Base-by-base conservation (phyloP, 2,797 vertebrate species). In the Pangasius larnaudii region DNA sequence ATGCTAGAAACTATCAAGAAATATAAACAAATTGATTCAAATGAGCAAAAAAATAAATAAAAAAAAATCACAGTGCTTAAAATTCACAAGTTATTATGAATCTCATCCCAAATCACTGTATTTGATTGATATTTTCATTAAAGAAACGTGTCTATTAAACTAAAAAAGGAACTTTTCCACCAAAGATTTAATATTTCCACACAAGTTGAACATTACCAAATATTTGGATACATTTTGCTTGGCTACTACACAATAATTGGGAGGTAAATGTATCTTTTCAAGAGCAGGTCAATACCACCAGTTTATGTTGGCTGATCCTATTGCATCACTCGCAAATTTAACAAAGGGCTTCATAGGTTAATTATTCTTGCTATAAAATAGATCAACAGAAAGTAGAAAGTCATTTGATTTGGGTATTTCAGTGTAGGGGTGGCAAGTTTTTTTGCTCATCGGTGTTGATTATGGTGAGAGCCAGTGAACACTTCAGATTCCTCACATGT, bases 401-500 rank as follows among this genome's bases (percentile, higher is more conserved):
- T 65, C 71, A 59, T 84, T 59, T 58, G 36, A 74, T 74, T 33
- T 16, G 30, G 11, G 67, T 33, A 58, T 49, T 63, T 58, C 22
- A 69, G 39, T 27, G 4, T 24, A 42, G 46, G 46, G 39, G n/a
- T 30, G 85, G 46, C 81, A 81, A 74, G 84, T 13, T 72, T 82
- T 82, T 36, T 36, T 59, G 77, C 59, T 65, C 89, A 85, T 88
- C 71, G 19, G 27, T 72, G 86, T 81, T 78, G 85, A 84, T 86
- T 69, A 69, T 82, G 61, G 67, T 42, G 39, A 53, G 53, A 82
- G 84, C 51, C 72, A 69, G 86, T 69, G 78, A 85, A 86, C 63
- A 36, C 67, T 85, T 51, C 42, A 65, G 81, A 91, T 91, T 91
- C 88, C 63, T 92, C 36, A 65, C 56, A 86, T 89, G 78, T 69